A percentile compares a stretch with the other conserved stretches of the same genome.
Conservation (phyloP, 2,113 vertebrate genomes). For the Macrotus californicus region DNA sequence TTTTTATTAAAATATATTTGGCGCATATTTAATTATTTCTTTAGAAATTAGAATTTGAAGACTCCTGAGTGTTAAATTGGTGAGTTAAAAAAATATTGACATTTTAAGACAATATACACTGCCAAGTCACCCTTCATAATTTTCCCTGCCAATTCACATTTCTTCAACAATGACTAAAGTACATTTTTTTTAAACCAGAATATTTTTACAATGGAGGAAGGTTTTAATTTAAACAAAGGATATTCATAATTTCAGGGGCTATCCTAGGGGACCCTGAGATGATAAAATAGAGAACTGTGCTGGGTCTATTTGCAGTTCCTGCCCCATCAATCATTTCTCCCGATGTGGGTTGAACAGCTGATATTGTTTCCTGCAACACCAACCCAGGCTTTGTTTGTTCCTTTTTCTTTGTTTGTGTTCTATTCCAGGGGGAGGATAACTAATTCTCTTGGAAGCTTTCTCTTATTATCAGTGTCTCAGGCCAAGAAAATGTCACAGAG, state of each 20-base stretch:
- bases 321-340: neutral
- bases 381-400: neutral
- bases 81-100: neutral
- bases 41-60: conserved; percentile 28
- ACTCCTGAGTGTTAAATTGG: neutral
- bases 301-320: neutral
- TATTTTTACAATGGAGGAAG: neutral
- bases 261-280: neutral
- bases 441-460: neutral
- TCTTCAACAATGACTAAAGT: neutral
- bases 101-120: neutral
- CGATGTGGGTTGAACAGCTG: neutral
- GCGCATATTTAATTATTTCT: neutral
- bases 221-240: neutral
- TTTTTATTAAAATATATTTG: neutral
- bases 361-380: neutral
- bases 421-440: neutral
- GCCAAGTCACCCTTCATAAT: neutral
- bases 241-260: neutral
- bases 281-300: neutral
- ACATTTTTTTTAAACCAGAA: neutral
- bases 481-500: neutral
- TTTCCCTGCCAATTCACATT: neutral
- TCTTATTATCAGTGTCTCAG: neutral
- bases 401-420: neutral